Conservation (phyloP, 2,797 vertebrate genomes). For the Poeciliopsis presidionis region DNA sequence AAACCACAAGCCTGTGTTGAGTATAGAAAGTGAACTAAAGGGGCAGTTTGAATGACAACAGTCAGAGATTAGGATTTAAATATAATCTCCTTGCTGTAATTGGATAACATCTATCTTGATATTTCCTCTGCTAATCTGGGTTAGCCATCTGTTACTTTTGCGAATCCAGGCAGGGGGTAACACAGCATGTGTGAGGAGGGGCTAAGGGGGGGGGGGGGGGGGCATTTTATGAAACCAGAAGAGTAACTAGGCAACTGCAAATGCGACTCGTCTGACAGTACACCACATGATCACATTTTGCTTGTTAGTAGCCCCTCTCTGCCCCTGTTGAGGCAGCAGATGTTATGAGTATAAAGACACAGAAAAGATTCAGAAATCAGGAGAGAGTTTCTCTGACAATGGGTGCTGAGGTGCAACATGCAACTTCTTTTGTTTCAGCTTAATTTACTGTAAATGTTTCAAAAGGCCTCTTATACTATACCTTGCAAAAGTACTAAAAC, state of each 20-base stretch:
- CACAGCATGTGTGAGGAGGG: slow-evolving; percentile 31
- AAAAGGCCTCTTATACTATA: background rate
- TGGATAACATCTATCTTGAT: slow-evolving; percentile 74
- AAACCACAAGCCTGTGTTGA: slow-evolving; percentile 31
- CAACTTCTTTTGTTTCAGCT: background rate
- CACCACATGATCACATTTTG: background rate
- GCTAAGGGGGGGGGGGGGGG: slow-evolving; percentile 28
- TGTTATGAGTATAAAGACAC: slow-evolving; percentile 52
- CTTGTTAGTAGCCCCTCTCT: slow-evolving; percentile 20
- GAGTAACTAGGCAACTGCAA: slow-evolving; percentile 28
- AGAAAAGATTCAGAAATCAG: slow-evolving; percentile 35
- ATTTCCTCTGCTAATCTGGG: slow-evolving; percentile 76
- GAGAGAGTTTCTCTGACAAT: background rate
- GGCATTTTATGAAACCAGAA: slow-evolving; percentile 38
- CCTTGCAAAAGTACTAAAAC: background rate
- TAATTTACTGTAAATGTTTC: background rate
- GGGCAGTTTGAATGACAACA: slow-evolving; percentile 57
- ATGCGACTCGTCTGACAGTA: background rate
- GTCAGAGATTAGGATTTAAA: slow-evolving; percentile 69
- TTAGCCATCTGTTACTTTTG: slow-evolving; percentile 75
- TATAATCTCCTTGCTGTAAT: slow-evolving; percentile 71
- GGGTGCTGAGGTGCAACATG: background rate
- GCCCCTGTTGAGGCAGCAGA: slow-evolving; percentile 41
- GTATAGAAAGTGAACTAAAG: slow-evolving; percentile 38
- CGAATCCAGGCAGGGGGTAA: slow-evolving; percentile 20